phyloP scores from a whole-genome alignment of 2,888 invertebrate species.

The Acleris holmiana region DNA sequence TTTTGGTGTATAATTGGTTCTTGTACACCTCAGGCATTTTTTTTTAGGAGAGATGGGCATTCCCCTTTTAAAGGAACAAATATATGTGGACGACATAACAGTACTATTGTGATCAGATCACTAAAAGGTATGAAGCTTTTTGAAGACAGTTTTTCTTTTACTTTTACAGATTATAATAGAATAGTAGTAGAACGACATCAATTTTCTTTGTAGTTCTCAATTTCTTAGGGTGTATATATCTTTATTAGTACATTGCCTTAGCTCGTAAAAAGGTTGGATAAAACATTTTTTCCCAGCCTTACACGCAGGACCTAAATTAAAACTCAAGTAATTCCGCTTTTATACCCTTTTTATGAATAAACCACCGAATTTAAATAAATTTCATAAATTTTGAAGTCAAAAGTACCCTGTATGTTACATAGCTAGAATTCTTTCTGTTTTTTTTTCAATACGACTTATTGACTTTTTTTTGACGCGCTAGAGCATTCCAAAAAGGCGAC shows the following conservation, averaged over 20 bases:
- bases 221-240: background rate
- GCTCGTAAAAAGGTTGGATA: constrained; percentile 38
- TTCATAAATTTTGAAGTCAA: constrained; percentile 8
- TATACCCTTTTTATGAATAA: constrained; percentile 23
- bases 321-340: constrained; percentile 21
- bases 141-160: no score
- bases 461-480: background rate
- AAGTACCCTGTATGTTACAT: background rate
- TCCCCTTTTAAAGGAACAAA: no score
- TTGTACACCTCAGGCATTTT: no score
- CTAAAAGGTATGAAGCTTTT: no score
- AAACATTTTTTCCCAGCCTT: constrained; percentile 29
- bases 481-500: no score
- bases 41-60: no score
- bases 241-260: constrained; percentile 9
- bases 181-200: no score
- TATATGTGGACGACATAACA: no score
- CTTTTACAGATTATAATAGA: no score
- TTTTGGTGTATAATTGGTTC: no score
- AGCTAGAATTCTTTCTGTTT: background rate
- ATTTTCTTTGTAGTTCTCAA: no score
- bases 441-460: background rate
- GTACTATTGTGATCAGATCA: no score
- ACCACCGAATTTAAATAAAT: constrained; percentile 10
- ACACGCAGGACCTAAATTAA: constrained; percentile 22